Base-by-base conservation (phyloP, 2,888 invertebrate species). In the Ormia ochracea region DNA sequence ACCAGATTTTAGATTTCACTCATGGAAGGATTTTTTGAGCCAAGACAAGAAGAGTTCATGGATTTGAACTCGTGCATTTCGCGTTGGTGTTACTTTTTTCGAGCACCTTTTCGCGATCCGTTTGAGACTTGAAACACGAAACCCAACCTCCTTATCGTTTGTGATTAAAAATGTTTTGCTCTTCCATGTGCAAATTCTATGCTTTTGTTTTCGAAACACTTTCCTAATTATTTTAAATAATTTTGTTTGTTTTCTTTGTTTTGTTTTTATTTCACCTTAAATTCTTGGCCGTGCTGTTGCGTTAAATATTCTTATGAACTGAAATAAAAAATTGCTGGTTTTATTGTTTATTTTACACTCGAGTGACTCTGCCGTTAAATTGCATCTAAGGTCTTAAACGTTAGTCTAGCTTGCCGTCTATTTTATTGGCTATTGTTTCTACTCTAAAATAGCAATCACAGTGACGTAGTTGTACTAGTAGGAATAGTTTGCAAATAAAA, bases 361-460 rank as follows among this genome's bases (percentile, higher is more conserved):
- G 52, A 78, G 28, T 61, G 66, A 52, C 54, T 78, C 48, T 78
- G 78, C 66, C 78, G 59, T 66, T 77, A 66, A 78, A 78, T 66
- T 66, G 72, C 52, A 28, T 69, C 72, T 72, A 36, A 59, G 36
- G 77, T 70, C 65, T 58, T 54, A 7, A 41, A 33, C 54, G 31
- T 63, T 36, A 50, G 10, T 48, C 45, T 33, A 33, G 45, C 10
- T 73, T 26, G 54, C 36, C 38, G n/a, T 52, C 31, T 19, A 38
- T 58, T 36, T 45, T 50, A n/a, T 17, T 61, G 59, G 33, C 58
- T 33, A 19, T 43, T 58, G 4, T 58, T 36, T 33, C 6, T 48
- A 52, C 28, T n/a, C 23, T 14, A 9, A 10, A 48, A 5, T 38
- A 23, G 38, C 65, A 50, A 36, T 26, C 38, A 12, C 65, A 65